Percentiles rank a stretch among this genome's conserved stretches.
Evolutionary conservation across 2,888 invertebrate species (phyloP).

Genomic region (Ennomos quercinarius): DNA sequence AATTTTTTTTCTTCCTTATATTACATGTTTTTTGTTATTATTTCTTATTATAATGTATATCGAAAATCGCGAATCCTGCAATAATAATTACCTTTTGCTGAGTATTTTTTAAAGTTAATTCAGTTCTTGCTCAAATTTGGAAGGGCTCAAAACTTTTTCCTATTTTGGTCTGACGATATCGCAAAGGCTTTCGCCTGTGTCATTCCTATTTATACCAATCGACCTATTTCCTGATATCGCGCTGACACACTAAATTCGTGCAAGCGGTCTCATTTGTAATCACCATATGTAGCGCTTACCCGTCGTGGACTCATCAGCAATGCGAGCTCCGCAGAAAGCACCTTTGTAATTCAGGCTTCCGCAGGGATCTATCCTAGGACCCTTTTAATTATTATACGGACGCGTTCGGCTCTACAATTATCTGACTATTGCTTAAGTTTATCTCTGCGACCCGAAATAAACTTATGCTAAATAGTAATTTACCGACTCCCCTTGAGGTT

Average conservation of each 20-base stretch:
- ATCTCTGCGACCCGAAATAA: constrained; percentile 34
- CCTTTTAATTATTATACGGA: constrained; percentile 59
- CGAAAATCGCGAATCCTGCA: too few species aligned
- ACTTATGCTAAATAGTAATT: constrained; percentile 45
- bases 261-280: constrained; percentile 55
- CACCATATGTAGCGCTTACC: constrained; percentile 40
- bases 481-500: constrained; percentile 13
- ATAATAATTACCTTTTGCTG: too few species aligned
- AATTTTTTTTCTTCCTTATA: too few species aligned
- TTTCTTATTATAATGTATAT: too few species aligned
- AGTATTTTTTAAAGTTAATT: too few species aligned
- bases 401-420: constrained; percentile 51
- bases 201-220: not conserved
- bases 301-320: constrained; percentile 59
- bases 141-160: too few species aligned
- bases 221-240: not conserved
- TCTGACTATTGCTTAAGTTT: constrained; percentile 44
- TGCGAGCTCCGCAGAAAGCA: constrained; percentile 45
- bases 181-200: not conserved
- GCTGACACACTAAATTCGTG: not conserved
- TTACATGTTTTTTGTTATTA: too few species aligned
- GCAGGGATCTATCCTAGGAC: constrained; percentile 43
- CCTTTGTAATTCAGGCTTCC: constrained; percentile 64
- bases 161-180: not conserved
- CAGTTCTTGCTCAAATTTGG: too few species aligned